These are phyloP conservation scores for Chalcis sispes DNA, from an alignment of 2,888 invertebrate genomes.

Conservation along the genomic window DNA sequence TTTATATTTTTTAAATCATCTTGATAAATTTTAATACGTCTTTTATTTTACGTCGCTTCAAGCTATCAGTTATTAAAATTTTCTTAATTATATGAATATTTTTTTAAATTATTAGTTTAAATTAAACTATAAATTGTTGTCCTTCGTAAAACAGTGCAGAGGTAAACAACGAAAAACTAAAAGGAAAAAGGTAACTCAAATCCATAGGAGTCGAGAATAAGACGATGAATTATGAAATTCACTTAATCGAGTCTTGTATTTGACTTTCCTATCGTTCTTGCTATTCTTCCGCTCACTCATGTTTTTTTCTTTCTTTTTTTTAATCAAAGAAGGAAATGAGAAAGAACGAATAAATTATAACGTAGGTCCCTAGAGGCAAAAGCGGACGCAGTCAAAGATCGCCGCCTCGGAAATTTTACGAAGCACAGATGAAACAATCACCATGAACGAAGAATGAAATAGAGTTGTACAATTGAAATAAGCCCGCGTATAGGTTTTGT, in stretches of 20 bases:
- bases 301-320: background rate
- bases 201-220: slow-evolving; percentile 33
- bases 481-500: background rate
- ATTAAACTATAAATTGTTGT: too few species aligned
- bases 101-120: too few species aligned
- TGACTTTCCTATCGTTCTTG: slow-evolving; percentile 47
- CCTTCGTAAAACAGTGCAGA: too few species aligned
- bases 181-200: background rate
- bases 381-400: slow-evolving; percentile 6
- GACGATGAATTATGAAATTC: slow-evolving; percentile 58
- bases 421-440: background rate
- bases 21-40: too few species aligned
- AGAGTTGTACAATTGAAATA: background rate
- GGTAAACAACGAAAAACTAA: too few species aligned
- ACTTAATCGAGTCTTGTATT: slow-evolving; percentile 57
- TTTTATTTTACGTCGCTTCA: too few species aligned
- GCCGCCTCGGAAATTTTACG: background rate
- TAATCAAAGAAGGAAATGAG: slow-evolving; percentile 4
- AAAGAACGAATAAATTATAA: slow-evolving; percentile 27
- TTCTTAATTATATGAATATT: too few species aligned
- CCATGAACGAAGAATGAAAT: background rate
- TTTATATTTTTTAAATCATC: too few species aligned
- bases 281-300: background rate
- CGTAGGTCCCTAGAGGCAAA: background rate
- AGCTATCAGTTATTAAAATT: too few species aligned